Evolutionary conservation across 2,797 vertebrate species (phyloP).

Genomic region (Sparus aurata): DNA sequence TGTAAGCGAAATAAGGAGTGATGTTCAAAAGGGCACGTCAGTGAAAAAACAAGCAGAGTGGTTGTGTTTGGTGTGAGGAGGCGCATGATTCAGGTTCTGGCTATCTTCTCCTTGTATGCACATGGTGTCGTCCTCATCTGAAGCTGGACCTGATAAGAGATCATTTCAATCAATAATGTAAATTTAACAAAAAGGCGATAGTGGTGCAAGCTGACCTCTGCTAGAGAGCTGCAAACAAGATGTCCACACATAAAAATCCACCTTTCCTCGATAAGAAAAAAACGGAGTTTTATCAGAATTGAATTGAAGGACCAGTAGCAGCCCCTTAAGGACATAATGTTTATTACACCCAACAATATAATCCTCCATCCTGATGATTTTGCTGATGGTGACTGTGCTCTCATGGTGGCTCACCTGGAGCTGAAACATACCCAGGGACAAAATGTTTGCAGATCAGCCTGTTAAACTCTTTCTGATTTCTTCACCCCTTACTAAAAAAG

Average conservation of each 20-base stretch:
- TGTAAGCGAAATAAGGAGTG: neutral
- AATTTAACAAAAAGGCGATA: slow-evolving; percentile 42
- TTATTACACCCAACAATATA: neutral
- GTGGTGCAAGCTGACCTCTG: slow-evolving; percentile 3
- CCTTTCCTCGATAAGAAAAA: slow-evolving; percentile 4
- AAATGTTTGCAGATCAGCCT: neutral
- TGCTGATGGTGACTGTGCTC: neutral
- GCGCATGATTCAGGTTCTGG: neutral
- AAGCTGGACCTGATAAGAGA: slow-evolving; percentile 39
- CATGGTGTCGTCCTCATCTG: slow-evolving; percentile 7
- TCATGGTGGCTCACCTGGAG: neutral
- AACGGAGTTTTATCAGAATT: neutral
- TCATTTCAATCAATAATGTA: slow-evolving; percentile 61
- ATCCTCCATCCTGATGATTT: neutral
- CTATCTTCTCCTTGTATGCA: slow-evolving; percentile 24
- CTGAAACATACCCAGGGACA: neutral
- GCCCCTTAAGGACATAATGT: neutral
- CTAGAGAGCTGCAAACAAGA: slow-evolving; percentile 24
- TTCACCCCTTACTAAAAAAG: neutral
- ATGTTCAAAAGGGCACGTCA: neutral
- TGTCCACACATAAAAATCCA: slow-evolving; percentile 5
- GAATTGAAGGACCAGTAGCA: neutral
- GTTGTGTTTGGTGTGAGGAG: neutral
- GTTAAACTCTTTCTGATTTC: neutral
- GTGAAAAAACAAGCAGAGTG: neutral